Evolutionary conservation across 2,888 invertebrate species (phyloP).

Genomic region (Stenurella melanura): DNA sequence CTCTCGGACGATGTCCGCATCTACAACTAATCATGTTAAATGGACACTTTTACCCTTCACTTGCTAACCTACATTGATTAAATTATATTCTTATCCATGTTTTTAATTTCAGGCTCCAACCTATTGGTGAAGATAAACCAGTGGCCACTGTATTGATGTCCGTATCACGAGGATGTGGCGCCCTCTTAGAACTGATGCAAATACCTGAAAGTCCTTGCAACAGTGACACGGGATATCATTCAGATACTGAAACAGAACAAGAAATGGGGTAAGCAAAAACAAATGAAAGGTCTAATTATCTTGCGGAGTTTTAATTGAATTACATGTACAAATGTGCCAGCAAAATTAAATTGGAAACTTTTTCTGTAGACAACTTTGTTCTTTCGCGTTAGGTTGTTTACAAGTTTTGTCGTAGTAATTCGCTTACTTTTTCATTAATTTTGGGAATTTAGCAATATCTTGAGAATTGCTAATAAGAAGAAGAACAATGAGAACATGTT

Average conservation of each 20-base stretch:
- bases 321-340: background rate
- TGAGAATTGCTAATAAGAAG: no score
- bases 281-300: background rate
- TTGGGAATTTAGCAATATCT: no score
- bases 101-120: constrained; percentile 66
- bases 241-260: constrained; percentile 80
- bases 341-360: constrained; percentile 3
- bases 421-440: no score
- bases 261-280: constrained; percentile 66
- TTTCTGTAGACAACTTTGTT: background rate
- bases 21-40: no score
- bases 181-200: constrained; percentile 86
- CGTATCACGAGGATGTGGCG: constrained; percentile 84
- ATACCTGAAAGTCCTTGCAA: constrained; percentile 75
- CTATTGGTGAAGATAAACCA: constrained; percentile 75
- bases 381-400: background rate
- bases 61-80: constrained; percentile 2
- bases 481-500: no score
- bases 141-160: constrained; percentile 84
- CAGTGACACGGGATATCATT: constrained; percentile 87
- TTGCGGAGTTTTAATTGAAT: background rate
- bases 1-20: no score
- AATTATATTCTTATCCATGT: background rate
- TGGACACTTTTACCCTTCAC: background rate
- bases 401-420: background rate